Conservation (phyloP, 2,797 vertebrate genomes). For the Pygocentrus nattereri region DNA sequence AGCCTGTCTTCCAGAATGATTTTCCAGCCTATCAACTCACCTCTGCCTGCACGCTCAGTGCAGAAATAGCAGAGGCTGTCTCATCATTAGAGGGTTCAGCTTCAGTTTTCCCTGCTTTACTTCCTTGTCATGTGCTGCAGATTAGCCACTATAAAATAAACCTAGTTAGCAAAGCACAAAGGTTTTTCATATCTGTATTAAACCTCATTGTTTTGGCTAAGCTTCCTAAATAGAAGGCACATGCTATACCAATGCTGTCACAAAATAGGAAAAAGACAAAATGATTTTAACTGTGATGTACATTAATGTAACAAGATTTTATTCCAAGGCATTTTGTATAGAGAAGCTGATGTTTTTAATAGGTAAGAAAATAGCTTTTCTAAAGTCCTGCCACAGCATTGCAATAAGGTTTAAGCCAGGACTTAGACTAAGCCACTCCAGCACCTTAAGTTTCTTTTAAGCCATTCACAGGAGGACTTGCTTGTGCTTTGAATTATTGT, state of each 20-base stretch:
- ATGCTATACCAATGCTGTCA: neutral
- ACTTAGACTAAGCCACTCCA: too few species aligned
- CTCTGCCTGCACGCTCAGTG: constrained; percentile 58
- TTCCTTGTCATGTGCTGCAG: neutral
- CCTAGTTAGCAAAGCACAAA: neutral
- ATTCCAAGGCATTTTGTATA: too few species aligned
- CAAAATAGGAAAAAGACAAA: neutral
- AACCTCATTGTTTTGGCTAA: neutral
- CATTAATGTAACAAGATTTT: neutral
- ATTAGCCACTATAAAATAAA: neutral
- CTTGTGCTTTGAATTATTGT: too few species aligned
- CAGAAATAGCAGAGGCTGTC: constrained; percentile 24
- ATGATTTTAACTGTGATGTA: neutral
- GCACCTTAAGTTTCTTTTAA: too few species aligned
- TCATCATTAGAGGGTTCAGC: constrained; percentile 22
- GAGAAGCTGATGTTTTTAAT: too few species aligned
- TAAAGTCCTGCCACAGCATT: too few species aligned
- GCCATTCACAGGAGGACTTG: too few species aligned
- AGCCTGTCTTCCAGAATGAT: constrained; percentile 66
- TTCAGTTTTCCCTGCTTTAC: neutral
- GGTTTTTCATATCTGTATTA: neutral
- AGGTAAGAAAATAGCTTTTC: too few species aligned
- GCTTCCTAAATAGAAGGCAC: neutral
- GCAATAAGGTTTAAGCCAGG: too few species aligned
- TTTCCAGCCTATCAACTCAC: constrained; percentile 65